Evolutionary conservation across 2,113 vertebrate species (phyloP).

Genomic region (Brachyhypopomus occidentalis): DNA sequence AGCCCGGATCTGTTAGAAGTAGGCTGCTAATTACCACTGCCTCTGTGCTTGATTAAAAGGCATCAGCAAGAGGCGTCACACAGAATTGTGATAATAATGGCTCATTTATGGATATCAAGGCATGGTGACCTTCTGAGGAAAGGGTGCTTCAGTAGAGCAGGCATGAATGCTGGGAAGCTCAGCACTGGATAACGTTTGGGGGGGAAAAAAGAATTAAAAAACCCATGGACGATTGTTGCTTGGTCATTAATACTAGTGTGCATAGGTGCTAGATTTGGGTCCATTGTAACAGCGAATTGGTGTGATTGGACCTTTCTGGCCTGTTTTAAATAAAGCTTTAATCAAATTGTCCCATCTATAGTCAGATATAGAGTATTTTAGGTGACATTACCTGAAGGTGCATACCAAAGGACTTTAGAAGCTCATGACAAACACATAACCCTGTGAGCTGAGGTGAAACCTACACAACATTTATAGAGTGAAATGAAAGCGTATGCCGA

Average conservation of each 20-base stretch:
- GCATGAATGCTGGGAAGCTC: conserved; percentile 60
- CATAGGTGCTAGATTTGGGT: neutral
- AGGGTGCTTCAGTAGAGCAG: conserved; percentile 49
- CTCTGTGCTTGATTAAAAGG: conserved; percentile 74
- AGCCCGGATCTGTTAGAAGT: conserved; percentile 69
- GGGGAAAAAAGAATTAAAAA: conserved; percentile 28
- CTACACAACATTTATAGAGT: neutral
- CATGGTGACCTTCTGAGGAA: conserved; percentile 51
- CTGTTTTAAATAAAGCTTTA: neutral
- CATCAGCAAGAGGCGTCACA: conserved; percentile 65
- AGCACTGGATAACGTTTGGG: conserved; percentile 49
- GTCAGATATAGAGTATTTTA: neutral
- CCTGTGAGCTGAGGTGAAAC: too few species aligned
- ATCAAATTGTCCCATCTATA: neutral
- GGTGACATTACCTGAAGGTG: neutral
- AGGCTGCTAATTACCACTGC: conserved; percentile 69
- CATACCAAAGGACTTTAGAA: neutral
- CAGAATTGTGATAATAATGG: conserved; percentile 73
- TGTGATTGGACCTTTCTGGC: neutral
- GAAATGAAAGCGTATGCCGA: neutral
- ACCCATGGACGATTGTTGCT: conserved; percentile 56
- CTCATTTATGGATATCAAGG: conserved; percentile 67
- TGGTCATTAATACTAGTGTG: conserved; percentile 47
- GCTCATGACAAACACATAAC: neutral
- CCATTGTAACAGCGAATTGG: neutral